Conservation (phyloP, 2,888 invertebrate genomes). For the Seladonia tumulorum region DNA sequence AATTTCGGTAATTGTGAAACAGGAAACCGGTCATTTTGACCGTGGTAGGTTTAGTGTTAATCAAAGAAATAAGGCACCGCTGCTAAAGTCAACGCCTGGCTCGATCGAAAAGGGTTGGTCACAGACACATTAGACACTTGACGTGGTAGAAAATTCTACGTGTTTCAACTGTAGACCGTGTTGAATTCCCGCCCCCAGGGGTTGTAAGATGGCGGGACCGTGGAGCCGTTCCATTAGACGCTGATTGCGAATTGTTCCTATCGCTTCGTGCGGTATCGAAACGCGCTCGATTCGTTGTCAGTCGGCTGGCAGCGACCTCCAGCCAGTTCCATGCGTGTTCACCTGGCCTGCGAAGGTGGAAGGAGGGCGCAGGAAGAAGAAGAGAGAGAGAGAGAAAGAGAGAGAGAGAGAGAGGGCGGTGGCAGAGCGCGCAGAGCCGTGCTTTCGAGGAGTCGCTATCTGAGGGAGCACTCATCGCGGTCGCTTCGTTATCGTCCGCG, state of each 20-base stretch:
- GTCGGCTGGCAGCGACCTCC: conserved; percentile 17
- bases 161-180: not conserved
- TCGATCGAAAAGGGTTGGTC: not conserved
- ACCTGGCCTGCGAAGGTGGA: not conserved
- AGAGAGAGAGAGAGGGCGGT: not conserved
- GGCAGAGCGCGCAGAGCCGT: not conserved
- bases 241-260: conserved; percentile 52
- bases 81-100: not conserved
- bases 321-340: conserved; percentile 43
- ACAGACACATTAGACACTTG: not conserved
- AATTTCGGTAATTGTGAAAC: too few relatives aligned
- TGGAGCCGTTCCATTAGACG: conserved; percentile 38
- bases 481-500: conserved; percentile 74
- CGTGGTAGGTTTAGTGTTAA: too few relatives aligned
- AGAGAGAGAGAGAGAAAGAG: conserved; percentile 6
- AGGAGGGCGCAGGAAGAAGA: not conserved
- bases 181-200: not conserved
- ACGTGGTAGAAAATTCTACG: not conserved
- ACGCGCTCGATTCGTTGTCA: conserved; percentile 36
- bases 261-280: conserved; percentile 33
- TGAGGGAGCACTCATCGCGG: conserved; percentile 69
- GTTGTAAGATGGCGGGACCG: not conserved
- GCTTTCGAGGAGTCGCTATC: conserved; percentile 63
- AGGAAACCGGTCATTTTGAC: too few relatives aligned
- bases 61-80: not conserved